Base-by-base conservation (phyloP, 2,888 invertebrate genomes). In the Torymus tubicola region DNA sequence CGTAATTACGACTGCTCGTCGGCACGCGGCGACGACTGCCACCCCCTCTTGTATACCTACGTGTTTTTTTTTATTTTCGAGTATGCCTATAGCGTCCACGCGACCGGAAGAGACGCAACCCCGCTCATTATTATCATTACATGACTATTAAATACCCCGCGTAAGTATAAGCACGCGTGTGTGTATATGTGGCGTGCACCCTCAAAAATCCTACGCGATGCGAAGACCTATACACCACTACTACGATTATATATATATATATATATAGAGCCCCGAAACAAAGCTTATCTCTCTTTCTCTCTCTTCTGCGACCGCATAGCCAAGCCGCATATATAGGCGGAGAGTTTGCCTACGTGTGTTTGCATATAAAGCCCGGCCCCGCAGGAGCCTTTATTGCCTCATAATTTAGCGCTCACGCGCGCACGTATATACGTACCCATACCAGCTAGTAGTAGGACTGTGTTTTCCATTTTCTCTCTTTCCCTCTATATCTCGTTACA, bases 71-170 rank as follows among this genome's bases (percentile, higher is more conserved):
- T 24, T 31, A 31, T 12, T 73, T 42, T 50, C 18, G 55, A 67
- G 55, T 24, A 14, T 73, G 24, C 73, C 63, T 74, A 78, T 61
- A 78, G 67, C 57, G 84, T 84, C 84, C 86, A 86, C 86, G 86
- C 83, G 85, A 84, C 85, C 86, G 86, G 85, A 86, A 84, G 69
- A 31, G 31, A 31, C 31, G 31, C 31, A 31, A 31, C 31, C 31
- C 31, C 31, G 31, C 81, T 69, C 73, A 70, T 68, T 65, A 53
- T 65, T 53, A 67, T 67, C 42, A 52, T 31, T 13, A 14, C 24
- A 31, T 21, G 31, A 63, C 13, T 63, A 42, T 64, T 10, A 24
- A 21, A 31, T 14, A 8, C 63, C 13, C 2, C 3, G 24, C 31
- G n/a, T n/a, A 31, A 31, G 31, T 8, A 1, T 31, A 21, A n/a